Percentiles rank a stretch among this genome's conserved stretches.
Evolutionary conservation across 2,888 invertebrate species (phyloP).

Genomic region (Hirtodrosophila alboralis): DNA sequence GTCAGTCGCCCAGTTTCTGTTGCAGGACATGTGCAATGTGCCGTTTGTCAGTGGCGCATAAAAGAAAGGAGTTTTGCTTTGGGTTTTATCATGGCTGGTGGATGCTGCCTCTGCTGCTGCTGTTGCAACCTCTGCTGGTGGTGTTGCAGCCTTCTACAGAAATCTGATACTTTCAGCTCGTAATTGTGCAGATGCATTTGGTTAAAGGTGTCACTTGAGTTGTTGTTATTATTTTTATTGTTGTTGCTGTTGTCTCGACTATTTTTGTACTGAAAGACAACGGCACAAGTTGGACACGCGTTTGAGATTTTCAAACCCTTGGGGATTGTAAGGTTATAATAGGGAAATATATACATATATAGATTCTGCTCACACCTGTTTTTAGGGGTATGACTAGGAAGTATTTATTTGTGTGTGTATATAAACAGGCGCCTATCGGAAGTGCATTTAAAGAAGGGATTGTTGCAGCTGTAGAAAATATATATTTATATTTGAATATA

Average conservation of each 20-base stretch:
- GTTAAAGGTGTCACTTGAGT: slow-evolving; percentile 76
- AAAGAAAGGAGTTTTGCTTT: slow-evolving; percentile 75
- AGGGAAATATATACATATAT: not conserved
- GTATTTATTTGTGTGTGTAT: slow-evolving; percentile 10
- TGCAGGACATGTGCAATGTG: slow-evolving; percentile 77
- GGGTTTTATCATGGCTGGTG: slow-evolving; percentile 41
- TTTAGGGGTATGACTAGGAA: slow-evolving; percentile 25
- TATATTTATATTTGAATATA: too few species aligned
- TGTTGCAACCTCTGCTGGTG: slow-evolving; percentile 25
- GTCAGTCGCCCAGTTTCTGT: slow-evolving; percentile 31
- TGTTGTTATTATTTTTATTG: slow-evolving; percentile 43
- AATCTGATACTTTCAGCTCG: slow-evolving; percentile 73
- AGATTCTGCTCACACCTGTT: slow-evolving; percentile 44
- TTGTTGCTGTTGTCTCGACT: slow-evolving; percentile 52
- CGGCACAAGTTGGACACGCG: slow-evolving; percentile 75
- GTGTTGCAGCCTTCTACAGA: slow-evolving; percentile 60
- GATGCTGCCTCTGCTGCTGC: slow-evolving; percentile 27
- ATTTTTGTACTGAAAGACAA: slow-evolving; percentile 69
- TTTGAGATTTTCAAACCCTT: slow-evolving; percentile 55
- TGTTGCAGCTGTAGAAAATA: slow-evolving; percentile 30
- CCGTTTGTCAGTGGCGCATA: slow-evolving; percentile 80
- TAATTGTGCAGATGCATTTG: slow-evolving; percentile 79
- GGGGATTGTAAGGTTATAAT: slow-evolving; percentile 16
- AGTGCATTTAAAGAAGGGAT: slow-evolving; percentile 16
- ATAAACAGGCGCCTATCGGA: slow-evolving; percentile 34